These are phyloP conservation scores for Protodeltote pygarga DNA, from an alignment of 2,888 invertebrate species.

Conservation along the genomic window DNA sequence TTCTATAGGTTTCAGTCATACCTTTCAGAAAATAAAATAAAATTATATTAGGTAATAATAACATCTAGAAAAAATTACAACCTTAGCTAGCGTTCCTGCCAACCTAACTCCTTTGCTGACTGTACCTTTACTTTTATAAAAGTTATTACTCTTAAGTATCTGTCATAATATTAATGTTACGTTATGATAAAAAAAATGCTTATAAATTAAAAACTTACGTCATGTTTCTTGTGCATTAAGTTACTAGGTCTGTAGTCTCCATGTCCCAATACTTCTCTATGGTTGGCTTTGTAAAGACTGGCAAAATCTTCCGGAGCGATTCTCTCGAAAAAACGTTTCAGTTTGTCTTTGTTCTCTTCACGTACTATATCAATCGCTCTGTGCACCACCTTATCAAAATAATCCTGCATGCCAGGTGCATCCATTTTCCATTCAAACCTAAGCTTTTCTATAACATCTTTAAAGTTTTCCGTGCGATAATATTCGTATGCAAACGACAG, in stretches of 20 bases:
- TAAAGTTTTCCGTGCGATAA: slow-evolving; percentile 63
- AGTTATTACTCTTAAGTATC: too few species aligned
- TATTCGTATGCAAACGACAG: slow-evolving; percentile 61
- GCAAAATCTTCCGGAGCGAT: slow-evolving; percentile 19
- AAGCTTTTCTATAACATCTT: slow-evolving; percentile 40
- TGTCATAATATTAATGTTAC: too few species aligned
- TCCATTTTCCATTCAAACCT: slow-evolving; percentile 30
- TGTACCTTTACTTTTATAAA: too few species aligned
- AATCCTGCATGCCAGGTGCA: neutral
- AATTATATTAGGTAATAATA: too few species aligned
- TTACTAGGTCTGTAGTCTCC: slow-evolving; percentile 69
- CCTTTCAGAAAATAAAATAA: too few species aligned
- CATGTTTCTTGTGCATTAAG: slow-evolving; percentile 40
- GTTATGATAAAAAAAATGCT: too few species aligned
- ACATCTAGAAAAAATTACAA: too few species aligned
- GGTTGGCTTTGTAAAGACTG: slow-evolving; percentile 30
- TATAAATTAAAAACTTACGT: too few species aligned
- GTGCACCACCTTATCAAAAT: slow-evolving; percentile 18
- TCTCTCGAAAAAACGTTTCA: slow-evolving; percentile 44
- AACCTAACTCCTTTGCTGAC: too few species aligned
- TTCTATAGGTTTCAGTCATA: too few species aligned
- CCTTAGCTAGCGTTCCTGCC: too few species aligned
- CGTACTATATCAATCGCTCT: slow-evolving; percentile 38
- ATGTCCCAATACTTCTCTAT: slow-evolving; percentile 57
- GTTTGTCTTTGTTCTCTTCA: slow-evolving; percentile 51